Conservation (phyloP, 2,888 invertebrate species). For the Bimastos eiseni region DNA sequence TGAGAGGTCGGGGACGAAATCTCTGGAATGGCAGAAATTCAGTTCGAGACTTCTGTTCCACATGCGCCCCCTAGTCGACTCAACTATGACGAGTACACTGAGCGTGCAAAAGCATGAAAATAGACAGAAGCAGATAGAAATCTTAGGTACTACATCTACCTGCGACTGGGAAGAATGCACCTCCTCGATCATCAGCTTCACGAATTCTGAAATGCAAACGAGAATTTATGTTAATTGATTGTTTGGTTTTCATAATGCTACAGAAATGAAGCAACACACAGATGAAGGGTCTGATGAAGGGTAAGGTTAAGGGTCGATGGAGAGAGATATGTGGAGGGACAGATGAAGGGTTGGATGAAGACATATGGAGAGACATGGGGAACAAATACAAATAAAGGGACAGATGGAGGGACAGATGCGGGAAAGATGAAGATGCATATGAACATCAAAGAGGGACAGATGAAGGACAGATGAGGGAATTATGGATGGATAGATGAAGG, state of each 20-base stretch:
- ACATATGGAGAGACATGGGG: background rate
- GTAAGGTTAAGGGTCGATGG: too few species aligned
- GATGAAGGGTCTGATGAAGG: background rate
- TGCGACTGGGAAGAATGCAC: slow-evolving; percentile 24
- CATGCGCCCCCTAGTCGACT: too few species aligned
- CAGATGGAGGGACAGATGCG: background rate
- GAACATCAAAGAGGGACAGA: too few species aligned
- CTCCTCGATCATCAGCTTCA: slow-evolving; percentile 40
- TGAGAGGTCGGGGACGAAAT: too few species aligned
- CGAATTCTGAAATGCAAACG: slow-evolving; percentile 38
- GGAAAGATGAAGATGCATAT: background rate
- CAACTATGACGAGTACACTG: too few species aligned
- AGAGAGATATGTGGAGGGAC: too few species aligned
- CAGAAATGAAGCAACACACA: background rate
- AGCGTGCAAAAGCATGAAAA: background rate
- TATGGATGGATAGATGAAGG: background rate
- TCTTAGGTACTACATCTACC: background rate
- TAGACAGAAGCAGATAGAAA: background rate
- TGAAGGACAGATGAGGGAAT: background rate
- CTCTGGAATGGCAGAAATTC: too few species aligned
- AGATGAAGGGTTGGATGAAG: background rate
- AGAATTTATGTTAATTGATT: background rate
- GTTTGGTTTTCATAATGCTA: background rate
- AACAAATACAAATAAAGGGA: background rate
- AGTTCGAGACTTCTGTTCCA: too few species aligned